Evolutionary conservation across 35 echinoderm and acorn worm species (phyloP).

Genomic region (Heliocidaris erythrogramma): DNA sequence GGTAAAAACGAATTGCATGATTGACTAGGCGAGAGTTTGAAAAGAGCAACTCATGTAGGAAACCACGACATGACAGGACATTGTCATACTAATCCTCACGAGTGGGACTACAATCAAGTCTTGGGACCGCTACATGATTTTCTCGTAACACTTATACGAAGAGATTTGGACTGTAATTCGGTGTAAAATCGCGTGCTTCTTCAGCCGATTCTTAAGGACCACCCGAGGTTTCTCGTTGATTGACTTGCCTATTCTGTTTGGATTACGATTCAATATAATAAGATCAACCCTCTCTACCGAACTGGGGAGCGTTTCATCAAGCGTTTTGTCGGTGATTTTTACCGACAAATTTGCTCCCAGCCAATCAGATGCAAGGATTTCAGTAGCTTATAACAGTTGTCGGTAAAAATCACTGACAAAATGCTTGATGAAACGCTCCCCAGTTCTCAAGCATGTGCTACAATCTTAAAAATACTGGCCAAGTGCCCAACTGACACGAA

Average conservation of each 20-base stretch:
- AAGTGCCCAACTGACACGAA: background rate
- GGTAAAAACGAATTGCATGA: background rate
- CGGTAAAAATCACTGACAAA: too few species aligned
- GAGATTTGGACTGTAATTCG: background rate
- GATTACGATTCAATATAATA: conserved; percentile 13
- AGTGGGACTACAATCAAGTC: background rate
- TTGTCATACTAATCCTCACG: background rate
- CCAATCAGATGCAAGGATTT: too few species aligned
- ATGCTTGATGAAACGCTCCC: too few species aligned
- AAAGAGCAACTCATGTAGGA: background rate
- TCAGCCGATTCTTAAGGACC: conserved; percentile 1
- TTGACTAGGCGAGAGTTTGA: background rate
- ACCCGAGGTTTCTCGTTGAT: conserved; percentile 25
- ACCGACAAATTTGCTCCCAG: too few species aligned
- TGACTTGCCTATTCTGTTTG: conserved; percentile 12
- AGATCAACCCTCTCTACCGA: background rate
- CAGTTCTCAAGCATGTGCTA: background rate
- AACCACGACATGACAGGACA: background rate
- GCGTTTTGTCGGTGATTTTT: too few species aligned
- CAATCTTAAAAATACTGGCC: background rate
- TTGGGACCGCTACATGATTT: background rate
- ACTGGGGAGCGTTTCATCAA: too few species aligned
- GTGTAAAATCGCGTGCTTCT: conserved; percentile 9
- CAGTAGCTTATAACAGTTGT: too few species aligned
- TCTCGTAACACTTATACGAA: background rate